phyloP scores from a whole-genome alignment of 2,888 invertebrate genomes.

The Pandemis corylana region DNA sequence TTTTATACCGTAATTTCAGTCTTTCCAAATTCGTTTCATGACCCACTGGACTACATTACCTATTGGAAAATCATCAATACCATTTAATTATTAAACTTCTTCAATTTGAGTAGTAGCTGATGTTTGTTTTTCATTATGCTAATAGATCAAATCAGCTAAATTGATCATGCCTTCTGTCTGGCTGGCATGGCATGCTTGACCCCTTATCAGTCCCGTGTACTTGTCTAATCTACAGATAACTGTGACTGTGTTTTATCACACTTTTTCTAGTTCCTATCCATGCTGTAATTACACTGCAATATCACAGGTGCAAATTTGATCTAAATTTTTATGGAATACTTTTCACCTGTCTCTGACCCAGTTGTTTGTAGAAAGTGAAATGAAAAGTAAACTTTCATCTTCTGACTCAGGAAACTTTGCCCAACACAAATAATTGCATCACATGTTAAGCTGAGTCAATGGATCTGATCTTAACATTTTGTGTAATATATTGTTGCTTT shows the following conservation, averaged over 20 bases:
- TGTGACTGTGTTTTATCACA: slow-evolving; percentile 14
- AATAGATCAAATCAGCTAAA: background rate
- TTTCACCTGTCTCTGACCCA: slow-evolving; percentile 31
- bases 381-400: slow-evolving; percentile 29
- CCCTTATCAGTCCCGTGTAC: slow-evolving; percentile 32
- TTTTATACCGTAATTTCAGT: background rate
- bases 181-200: slow-evolving; percentile 12
- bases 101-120: background rate
- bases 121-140: slow-evolving; percentile 7
- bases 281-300: slow-evolving; percentile 14
- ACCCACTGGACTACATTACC: slow-evolving; percentile 37
- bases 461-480: background rate
- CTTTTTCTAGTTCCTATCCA: background rate
- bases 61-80: slow-evolving; percentile 6
- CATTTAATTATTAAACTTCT: slow-evolving; percentile 13
- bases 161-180: background rate
- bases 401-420: background rate
- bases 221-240: slow-evolving; percentile 40
- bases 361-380: slow-evolving; percentile 36
- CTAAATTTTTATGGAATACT: slow-evolving; percentile 17
- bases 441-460: background rate
- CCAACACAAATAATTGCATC: slow-evolving; percentile 4
- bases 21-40: slow-evolving; percentile 25
- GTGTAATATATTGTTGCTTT: too few species aligned
- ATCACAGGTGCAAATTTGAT: slow-evolving; percentile 2